Conservation (phyloP, 2,797 vertebrate species). For the Neostethus bicornis region DNA sequence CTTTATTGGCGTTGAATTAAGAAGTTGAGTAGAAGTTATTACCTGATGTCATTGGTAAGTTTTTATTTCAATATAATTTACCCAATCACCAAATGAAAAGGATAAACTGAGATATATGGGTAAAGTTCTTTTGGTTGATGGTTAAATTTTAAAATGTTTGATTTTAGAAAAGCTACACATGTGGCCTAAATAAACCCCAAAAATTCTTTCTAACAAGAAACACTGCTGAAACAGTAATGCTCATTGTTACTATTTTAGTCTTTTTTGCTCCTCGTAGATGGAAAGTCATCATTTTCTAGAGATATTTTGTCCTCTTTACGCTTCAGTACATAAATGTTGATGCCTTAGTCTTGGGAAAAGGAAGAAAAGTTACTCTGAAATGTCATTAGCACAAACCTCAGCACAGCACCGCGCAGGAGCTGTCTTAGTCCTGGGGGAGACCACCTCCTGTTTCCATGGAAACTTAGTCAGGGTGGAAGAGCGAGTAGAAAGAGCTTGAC, state of each 20-base stretch:
- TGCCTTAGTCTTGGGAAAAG: slow-evolving; percentile 53
- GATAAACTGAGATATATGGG: too few relatives aligned
- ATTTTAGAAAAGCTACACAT: slow-evolving; percentile 14
- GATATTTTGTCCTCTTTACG: slow-evolving; percentile 36
- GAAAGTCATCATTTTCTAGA: slow-evolving; percentile 19
- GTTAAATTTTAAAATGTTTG: slow-evolving; percentile 2
- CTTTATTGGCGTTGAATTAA: slow-evolving; percentile 3
- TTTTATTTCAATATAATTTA: slow-evolving; percentile 7
- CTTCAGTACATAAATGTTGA: slow-evolving; percentile 40
- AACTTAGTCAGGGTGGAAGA: slow-evolving; percentile 76
- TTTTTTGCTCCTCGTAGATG: slow-evolving; percentile 25
- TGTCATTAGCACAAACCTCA: slow-evolving; percentile 76
- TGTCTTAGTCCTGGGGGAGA: slow-evolving; percentile 75
- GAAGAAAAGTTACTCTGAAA: slow-evolving; percentile 72
- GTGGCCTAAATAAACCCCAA: slow-evolving; percentile 26
- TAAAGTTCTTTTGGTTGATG: too few relatives aligned
- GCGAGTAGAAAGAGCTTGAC: slow-evolving; percentile 49
- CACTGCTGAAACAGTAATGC: neutral
- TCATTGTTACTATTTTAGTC: neutral
- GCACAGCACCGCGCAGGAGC: slow-evolving; percentile 68
- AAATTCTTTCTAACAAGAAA: slow-evolving; percentile 13
- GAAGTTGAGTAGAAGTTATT: slow-evolving; percentile 1
- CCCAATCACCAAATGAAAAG: slow-evolving; percentile 3
- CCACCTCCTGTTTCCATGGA: slow-evolving; percentile 83
- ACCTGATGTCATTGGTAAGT: slow-evolving; percentile 11